These are phyloP conservation scores for Empis livida DNA, from an alignment of 2,888 invertebrate genomes.

Conservation along the genomic window DNA sequence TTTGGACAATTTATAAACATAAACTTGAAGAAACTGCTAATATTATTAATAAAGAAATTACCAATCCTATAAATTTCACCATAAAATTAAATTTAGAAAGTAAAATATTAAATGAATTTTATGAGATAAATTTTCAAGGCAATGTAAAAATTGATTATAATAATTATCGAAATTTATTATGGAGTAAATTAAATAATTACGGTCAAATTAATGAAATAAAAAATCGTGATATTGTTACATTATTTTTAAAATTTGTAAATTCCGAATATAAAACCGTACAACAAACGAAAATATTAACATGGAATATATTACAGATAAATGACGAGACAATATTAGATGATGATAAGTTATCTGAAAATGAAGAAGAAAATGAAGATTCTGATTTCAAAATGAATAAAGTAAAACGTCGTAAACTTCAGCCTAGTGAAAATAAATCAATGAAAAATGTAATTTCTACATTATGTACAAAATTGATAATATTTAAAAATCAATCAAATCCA, in stretches of 20 bases:
- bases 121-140: background rate
- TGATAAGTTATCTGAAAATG: slow-evolving; percentile 32
- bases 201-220: slow-evolving; percentile 63
- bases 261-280: slow-evolving; percentile 48
- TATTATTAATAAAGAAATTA: slow-evolving; percentile 37
- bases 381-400: slow-evolving; percentile 6
- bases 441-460: slow-evolving; percentile 30
- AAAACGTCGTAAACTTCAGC: slow-evolving; percentile 9
- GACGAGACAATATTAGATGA: slow-evolving; percentile 23
- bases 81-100: background rate
- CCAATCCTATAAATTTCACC: background rate
- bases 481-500: slow-evolving; percentile 70
- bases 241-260: slow-evolving; percentile 64
- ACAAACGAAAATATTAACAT: slow-evolving; percentile 42
- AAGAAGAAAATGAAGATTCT: slow-evolving; percentile 28
- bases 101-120: background rate
- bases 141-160: slow-evolving; percentile 49
- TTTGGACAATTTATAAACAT: slow-evolving; percentile 58
- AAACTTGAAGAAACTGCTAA: slow-evolving; percentile 43
- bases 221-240: slow-evolving; percentile 63
- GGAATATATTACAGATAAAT: slow-evolving; percentile 39
- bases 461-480: slow-evolving; percentile 56
- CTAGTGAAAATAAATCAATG: slow-evolving; percentile 14
- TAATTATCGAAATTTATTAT: slow-evolving; percentile 68
- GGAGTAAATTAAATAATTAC: slow-evolving; percentile 64